Evolutionary conservation across 2,797 vertebrate genomes (phyloP).

Genomic region (Coregonus sp.): DNA sequence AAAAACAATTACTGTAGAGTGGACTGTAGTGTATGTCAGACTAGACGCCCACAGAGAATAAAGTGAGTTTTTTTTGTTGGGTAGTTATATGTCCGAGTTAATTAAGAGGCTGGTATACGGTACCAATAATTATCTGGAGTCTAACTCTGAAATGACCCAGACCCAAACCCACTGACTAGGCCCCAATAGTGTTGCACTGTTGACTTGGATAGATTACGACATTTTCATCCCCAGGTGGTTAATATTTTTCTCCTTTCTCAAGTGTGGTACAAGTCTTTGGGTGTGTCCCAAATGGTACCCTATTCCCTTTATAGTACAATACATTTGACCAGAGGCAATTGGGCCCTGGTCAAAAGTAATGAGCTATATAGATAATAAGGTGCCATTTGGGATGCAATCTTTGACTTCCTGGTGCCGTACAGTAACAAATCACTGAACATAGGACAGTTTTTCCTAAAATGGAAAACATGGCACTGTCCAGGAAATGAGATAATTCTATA

Average conservation of each 20-base stretch:
- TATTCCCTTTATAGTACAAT: background rate
- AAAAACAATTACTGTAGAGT: background rate
- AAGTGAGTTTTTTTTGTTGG: background rate
- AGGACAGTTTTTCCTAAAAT: constrained; percentile 3
- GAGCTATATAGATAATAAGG: background rate
- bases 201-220: background rate
- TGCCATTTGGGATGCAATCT: background rate
- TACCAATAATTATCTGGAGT: background rate
- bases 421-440: background rate
- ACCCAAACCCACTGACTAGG: background rate
- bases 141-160: constrained; percentile 1
- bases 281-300: background rate
- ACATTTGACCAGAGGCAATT: too few species aligned
- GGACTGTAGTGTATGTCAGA: background rate
- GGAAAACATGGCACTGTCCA: background rate
- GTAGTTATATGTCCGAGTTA: background rate
- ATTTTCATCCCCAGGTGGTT: background rate
- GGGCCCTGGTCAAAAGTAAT: too few species aligned
- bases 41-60: background rate
- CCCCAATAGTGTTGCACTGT: background rate
- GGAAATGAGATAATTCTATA: constrained; percentile 12
- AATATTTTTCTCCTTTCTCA: background rate
- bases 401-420: background rate
- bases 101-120: background rate
- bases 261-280: background rate